Percentiles rank a stretch among this genome's conserved stretches.
Conservation (phyloP, 2,797 vertebrate species). For the Halcyon badia region DNA sequence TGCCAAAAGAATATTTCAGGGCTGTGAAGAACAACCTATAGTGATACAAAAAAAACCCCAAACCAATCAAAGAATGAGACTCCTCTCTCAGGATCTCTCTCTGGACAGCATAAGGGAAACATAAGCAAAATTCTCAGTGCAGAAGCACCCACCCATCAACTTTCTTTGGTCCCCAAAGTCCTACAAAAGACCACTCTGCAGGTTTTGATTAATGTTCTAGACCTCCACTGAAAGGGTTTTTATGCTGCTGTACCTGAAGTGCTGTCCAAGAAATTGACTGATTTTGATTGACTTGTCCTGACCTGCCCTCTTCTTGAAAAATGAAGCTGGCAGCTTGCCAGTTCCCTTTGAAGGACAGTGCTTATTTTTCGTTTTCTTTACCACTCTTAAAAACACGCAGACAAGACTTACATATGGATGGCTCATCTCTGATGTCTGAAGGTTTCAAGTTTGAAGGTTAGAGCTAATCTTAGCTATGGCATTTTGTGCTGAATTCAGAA, state of each 20-base stretch:
- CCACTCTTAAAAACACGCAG: conserved; percentile 25
- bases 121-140: neutral
- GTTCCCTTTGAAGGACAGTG: conserved; percentile 5
- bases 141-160: neutral
- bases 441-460: conserved; percentile 59
- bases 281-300: conserved; percentile 37
- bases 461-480: conserved; percentile 48
- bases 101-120: neutral
- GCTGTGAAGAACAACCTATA: neutral
- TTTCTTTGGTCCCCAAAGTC: neutral
- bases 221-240: neutral
- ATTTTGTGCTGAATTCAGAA: conserved; percentile 49
- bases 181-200: neutral
- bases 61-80: neutral
- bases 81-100: neutral
- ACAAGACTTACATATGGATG: conserved; percentile 28
- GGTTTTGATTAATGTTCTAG: neutral
- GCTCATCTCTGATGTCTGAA: conserved; percentile 27
- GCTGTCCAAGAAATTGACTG: conserved; percentile 4
- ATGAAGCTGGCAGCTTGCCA: conserved; percentile 22
- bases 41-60: neutral
- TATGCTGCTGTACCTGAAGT: neutral
- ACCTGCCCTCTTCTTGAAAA: conserved; percentile 14
- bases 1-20: neutral
- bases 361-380: neutral